Conservation (phyloP, 1,140 invertebrate genomes). For the Coboldia fuscipes region DNA sequence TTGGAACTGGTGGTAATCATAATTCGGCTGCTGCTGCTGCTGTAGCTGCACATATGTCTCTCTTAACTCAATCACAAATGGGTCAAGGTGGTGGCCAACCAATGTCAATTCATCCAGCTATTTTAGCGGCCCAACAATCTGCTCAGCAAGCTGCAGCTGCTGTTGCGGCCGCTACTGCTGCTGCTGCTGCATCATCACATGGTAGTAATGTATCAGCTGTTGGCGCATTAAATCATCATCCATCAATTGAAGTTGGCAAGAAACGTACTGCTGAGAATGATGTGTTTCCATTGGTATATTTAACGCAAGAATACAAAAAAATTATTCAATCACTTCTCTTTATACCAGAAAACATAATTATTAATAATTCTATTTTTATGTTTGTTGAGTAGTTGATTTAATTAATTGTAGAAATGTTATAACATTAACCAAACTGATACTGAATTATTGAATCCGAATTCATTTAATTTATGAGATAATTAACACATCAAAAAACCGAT, state of each 20-base stretch:
- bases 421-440: too few species aligned
- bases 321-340: too few species aligned
- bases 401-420: too few species aligned
- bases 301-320: too few species aligned
- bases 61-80: slow-evolving; percentile 11
- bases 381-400: too few species aligned
- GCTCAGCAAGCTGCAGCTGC: slow-evolving; percentile 12
- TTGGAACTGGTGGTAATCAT: too few species aligned
- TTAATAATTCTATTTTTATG: too few species aligned
- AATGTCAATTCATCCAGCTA: slow-evolving; percentile 8
- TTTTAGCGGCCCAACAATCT: slow-evolving; percentile 13
- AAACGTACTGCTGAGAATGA: slow-evolving; percentile 50
- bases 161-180: slow-evolving; percentile 13
- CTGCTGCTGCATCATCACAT: slow-evolving; percentile 19
- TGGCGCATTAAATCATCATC: slow-evolving; percentile 6
- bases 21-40: neutral
- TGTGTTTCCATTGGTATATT: slow-evolving; percentile 75
- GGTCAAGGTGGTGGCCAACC: slow-evolving; percentile 16
- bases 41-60: slow-evolving; percentile 10
- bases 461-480: too few species aligned
- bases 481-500: too few species aligned
- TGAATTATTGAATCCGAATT: too few species aligned
- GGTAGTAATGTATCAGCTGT: slow-evolving; percentile 7
- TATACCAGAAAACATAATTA: too few species aligned
- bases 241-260: slow-evolving; percentile 48